These are phyloP conservation scores for Leucoraja ocellata DNA, from an alignment of 2,797 vertebrate genomes.

Conservation along the genomic window DNA sequence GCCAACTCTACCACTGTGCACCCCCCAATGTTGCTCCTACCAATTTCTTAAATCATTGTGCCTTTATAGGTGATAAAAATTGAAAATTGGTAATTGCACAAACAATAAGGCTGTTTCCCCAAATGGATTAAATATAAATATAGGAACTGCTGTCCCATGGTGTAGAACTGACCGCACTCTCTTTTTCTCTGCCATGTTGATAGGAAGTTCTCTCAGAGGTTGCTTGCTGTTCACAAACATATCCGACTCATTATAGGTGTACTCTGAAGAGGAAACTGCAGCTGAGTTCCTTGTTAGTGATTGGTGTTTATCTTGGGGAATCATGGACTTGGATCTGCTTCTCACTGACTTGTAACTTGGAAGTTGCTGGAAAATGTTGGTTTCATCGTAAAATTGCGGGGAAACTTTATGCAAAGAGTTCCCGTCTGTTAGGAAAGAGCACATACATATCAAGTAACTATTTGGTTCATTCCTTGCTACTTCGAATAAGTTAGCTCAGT, in stretches of 20 bases:
- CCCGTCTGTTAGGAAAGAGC: constrained; percentile 47
- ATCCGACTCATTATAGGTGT: constrained; percentile 43
- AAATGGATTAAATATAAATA: not conserved
- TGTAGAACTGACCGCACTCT: constrained; percentile 49
- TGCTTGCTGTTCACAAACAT: constrained; percentile 13
- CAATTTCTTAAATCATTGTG: no score
- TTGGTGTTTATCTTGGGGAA: constrained; percentile 23
- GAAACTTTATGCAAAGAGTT: constrained; percentile 49
- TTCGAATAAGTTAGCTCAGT: not conserved
- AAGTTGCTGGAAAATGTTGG: constrained; percentile 54
- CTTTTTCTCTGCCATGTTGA: constrained; percentile 58
- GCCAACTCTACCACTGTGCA: no score
- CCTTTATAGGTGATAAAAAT: not conserved
- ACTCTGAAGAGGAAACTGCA: not conserved
- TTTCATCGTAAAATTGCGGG: constrained; percentile 52
- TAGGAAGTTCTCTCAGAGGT: constrained; percentile 50
- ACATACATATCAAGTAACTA: not conserved
- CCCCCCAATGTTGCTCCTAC: no score
- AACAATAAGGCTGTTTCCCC: not conserved
- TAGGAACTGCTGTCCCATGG: not conserved
- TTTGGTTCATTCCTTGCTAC: not conserved
- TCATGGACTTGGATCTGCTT: constrained; percentile 27
- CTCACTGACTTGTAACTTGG: constrained; percentile 52
- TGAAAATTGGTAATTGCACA: not conserved
- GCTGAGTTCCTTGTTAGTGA: not conserved